phyloP scores from a whole-genome alignment of 2,888 invertebrate species.

The Drepana falcataria region DNA sequence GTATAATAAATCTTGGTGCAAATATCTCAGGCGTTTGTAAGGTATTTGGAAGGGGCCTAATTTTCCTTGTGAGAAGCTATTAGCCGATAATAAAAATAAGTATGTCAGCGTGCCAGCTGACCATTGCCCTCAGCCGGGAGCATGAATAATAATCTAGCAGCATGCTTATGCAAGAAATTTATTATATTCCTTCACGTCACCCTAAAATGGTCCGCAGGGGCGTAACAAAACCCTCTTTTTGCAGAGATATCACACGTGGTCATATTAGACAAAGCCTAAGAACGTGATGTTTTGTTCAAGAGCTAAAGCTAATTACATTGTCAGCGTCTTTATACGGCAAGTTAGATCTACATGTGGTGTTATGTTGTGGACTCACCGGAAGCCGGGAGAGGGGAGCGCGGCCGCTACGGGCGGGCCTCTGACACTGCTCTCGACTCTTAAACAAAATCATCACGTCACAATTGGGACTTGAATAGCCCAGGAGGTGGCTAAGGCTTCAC shows the following conservation, averaged over 20 bases:
- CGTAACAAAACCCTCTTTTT: too few relatives aligned
- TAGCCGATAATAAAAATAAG: background rate
- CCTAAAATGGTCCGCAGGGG: too few relatives aligned
- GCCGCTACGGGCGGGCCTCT: slow-evolving; percentile 63
- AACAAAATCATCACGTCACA: slow-evolving; percentile 69
- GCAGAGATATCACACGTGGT: too few relatives aligned
- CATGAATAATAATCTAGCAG: background rate
- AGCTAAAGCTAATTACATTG: slow-evolving; percentile 43
- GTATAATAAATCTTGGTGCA: too few relatives aligned
- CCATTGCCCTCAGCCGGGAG: too few relatives aligned
- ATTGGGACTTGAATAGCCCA: slow-evolving; percentile 6
- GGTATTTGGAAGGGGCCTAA: background rate
- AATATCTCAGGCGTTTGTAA: too few relatives aligned
- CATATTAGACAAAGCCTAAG: too few relatives aligned
- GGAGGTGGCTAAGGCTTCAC: too few relatives aligned
- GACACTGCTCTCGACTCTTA: slow-evolving; percentile 69
- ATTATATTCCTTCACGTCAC: too few relatives aligned
- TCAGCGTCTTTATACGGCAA: background rate
- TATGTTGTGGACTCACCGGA: slow-evolving; percentile 61
- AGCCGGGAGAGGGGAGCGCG: slow-evolving; percentile 39
- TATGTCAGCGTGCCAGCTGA: background rate
- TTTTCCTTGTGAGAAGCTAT: background rate
- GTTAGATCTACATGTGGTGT: slow-evolving; percentile 4
- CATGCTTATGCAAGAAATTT: too few relatives aligned
- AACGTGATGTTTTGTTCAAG: slow-evolving; percentile 49